Percentiles rank a stretch among this genome's conserved stretches.
Evolutionary conservation across 1,140 invertebrate genomes (phyloP).

Genomic region (Achroia grisella): DNA sequence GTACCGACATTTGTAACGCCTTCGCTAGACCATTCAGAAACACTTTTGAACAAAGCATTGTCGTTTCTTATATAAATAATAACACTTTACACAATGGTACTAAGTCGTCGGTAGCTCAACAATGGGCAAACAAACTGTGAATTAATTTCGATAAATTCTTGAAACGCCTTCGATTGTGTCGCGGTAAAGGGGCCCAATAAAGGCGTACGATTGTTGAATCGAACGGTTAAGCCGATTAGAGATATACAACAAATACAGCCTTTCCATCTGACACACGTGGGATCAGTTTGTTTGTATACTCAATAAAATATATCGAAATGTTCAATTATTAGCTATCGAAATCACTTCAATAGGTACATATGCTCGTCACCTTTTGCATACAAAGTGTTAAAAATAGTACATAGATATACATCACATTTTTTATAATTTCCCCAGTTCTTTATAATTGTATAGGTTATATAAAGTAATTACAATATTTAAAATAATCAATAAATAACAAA

Average conservation of each 20-base stretch:
- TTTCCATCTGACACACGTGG: slow-evolving; percentile 48
- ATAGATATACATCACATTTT: too few species aligned
- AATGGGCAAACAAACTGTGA: slow-evolving; percentile 66
- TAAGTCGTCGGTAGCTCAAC: slow-evolving; percentile 48
- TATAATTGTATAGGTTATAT: too few species aligned
- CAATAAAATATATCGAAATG: neutral
- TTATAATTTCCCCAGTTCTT: too few species aligned
- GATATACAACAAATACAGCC: slow-evolving; percentile 59
- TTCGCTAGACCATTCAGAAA: slow-evolving; percentile 45
- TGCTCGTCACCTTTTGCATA: too few species aligned
- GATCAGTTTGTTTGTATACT: slow-evolving; percentile 28
- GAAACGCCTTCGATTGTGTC: slow-evolving; percentile 58
- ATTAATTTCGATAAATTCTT: slow-evolving; percentile 68
- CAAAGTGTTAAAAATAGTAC: too few species aligned
- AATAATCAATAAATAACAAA: too few species aligned
- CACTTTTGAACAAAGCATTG: slow-evolving; percentile 45
- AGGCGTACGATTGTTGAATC: slow-evolving; percentile 36
- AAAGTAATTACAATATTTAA: too few species aligned
- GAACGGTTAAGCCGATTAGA: slow-evolving; percentile 57
- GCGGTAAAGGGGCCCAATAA: slow-evolving; percentile 31
- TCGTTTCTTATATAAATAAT: slow-evolving; percentile 70
- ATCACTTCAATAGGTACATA: too few species aligned
- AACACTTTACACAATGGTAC: slow-evolving; percentile 44
- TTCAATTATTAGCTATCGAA: too few species aligned
- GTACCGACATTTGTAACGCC: slow-evolving; percentile 29